A percentile compares a stretch with the other conserved stretches of the same genome.
Evolutionary conservation across 1,140 invertebrate genomes (phyloP).

Genomic region (Drosophila suzukii): DNA sequence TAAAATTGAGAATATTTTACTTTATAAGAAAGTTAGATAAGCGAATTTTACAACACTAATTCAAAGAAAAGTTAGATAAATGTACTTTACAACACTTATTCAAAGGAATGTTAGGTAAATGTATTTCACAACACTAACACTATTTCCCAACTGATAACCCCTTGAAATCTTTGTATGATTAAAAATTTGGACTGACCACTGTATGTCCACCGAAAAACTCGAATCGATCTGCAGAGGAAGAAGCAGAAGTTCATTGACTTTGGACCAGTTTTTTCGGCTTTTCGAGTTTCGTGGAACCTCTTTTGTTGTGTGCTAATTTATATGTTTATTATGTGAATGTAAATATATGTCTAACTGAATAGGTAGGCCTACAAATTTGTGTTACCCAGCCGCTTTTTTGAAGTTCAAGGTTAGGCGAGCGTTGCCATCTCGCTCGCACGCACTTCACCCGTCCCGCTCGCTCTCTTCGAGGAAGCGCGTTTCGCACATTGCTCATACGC

Average conservation of each 20-base stretch:
- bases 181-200: conserved; percentile 2
- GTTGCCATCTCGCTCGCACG: background rate
- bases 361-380: conserved; percentile 67
- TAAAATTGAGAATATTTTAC: background rate
- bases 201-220: conserved; percentile 22
- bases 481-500: conserved; percentile 64
- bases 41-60: no score
- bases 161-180: conserved; percentile 19
- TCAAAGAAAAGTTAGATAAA: no score
- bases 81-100: no score
- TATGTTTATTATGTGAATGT: conserved; percentile 45
- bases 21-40: no score
- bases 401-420: conserved; percentile 73
- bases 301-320: conserved; percentile 50
- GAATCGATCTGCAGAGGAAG: conserved; percentile 28
- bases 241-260: conserved; percentile 73
- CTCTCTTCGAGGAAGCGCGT: conserved; percentile 53
- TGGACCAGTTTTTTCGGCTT: conserved; percentile 48
- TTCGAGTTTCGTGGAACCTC: conserved; percentile 41
- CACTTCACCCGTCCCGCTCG: conserved; percentile 16
- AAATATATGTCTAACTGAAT: conserved; percentile 44
- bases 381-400: conserved; percentile 58
- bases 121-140: no score
- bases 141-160: background rate
- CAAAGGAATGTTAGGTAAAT: no score